phyloP scores from a whole-genome alignment of 2,888 invertebrate species.

The Nebria salina region DNA sequence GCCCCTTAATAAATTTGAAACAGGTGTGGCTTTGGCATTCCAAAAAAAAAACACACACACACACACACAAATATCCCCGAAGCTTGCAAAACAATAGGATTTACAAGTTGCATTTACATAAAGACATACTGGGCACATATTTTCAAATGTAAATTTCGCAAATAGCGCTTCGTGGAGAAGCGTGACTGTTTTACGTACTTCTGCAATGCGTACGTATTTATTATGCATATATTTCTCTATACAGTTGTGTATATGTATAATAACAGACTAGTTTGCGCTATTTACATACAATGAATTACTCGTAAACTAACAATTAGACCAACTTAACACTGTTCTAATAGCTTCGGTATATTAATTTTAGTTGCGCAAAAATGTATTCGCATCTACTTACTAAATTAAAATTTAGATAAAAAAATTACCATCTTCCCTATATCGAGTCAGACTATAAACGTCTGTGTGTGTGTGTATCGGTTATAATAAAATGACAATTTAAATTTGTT shows the following conservation, averaged over 20 bases:
- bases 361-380: no score
- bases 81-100: neutral
- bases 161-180: neutral
- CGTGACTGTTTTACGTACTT: neutral
- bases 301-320: constrained; percentile 24
- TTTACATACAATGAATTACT: constrained; percentile 26
- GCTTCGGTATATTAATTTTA: neutral
- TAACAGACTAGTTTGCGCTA: constrained; percentile 24
- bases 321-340: constrained; percentile 14
- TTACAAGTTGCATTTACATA: neutral
- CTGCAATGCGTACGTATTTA: neutral
- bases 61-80: neutral
- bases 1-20: neutral
- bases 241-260: constrained; percentile 4
- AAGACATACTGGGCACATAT: constrained; percentile 6
- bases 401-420: no score
- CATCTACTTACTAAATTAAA: no score
- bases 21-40: neutral
- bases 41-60: neutral
- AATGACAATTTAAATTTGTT: no score
- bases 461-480: no score
- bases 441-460: no score
- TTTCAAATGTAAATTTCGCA: constrained; percentile 13
- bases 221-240: neutral
- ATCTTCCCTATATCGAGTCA: no score